Base-by-base conservation (phyloP, 2,888 invertebrate species). In the Endomychus coccineus region DNA sequence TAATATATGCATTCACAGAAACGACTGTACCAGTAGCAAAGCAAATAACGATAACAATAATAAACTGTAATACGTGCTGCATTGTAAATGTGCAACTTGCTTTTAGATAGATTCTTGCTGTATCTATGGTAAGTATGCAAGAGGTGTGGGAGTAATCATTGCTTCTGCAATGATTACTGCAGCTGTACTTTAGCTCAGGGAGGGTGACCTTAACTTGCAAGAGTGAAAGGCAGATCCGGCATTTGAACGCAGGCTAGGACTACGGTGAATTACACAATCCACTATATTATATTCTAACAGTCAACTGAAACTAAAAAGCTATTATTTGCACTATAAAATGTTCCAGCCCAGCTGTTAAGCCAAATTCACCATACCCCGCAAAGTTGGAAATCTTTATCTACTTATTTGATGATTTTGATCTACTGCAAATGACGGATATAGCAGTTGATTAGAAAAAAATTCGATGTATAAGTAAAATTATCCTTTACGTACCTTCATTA, bases 221-320 rank as follows among this genome's bases (percentile, higher is more conserved):
- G 56, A 61, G 62, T 62, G 62, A 62, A 62, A 64, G 62, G 62
- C 57, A 61, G 60, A 63, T 63, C 62, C 62, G 62, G 61, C 54
- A 63, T 58, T 49, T 49, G 42, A 21, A 21, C n/a, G 3, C 36
- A 37, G 36, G 36, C 24, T 31, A 27, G 36, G 31, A 37, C n/a
- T n/a, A n/a, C n/a, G n/a, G n/a, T n/a, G n/a, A n/a, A n/a, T n/a
- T n/a, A n/a, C n/a, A n/a, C n/a, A n/a, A n/a, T n/a, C n/a, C n/a
- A n/a, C n/a, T n/a, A n/a, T n/a, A n/a, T n/a, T n/a, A n/a, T n/a
- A n/a, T n/a, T n/a, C n/a, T n/a, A n/a, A n/a, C n/a, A n/a, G n/a
- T n/a, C n/a, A n/a, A n/a, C n/a, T n/a, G n/a, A n/a, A n/a, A n/a
- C n/a, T n/a, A n/a, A n/a, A n/a, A n/a, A n/a, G n/a, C n/a, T n/a